Evolutionary conservation across 2,797 vertebrate species (phyloP).

Genomic region (Malurus splendens): DNA sequence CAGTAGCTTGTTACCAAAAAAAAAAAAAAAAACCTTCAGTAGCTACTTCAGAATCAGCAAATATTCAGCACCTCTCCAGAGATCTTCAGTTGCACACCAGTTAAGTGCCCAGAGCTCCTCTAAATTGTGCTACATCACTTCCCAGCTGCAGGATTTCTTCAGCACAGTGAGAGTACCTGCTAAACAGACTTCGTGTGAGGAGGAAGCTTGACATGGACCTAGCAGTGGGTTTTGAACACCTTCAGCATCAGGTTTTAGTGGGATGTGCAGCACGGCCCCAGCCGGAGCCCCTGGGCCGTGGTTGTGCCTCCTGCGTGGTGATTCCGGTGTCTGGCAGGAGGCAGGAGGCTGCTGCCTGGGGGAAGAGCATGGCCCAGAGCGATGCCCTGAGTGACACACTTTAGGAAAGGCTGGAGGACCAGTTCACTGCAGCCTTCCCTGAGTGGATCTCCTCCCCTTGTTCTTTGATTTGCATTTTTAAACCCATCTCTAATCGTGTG

Average conservation of each 20-base stretch:
- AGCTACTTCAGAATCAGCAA: background rate
- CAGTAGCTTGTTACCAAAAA: background rate
- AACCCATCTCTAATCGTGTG: slow-evolving; percentile 2
- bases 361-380: background rate
- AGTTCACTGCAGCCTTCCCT: background rate
- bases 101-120: background rate
- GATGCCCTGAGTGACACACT: background rate
- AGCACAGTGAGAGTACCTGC: fast-evolving
- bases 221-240: background rate
- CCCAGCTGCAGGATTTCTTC: background rate
- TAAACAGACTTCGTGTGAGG: background rate
- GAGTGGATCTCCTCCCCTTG: background rate
- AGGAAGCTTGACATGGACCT: background rate
- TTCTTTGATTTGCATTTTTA: slow-evolving; percentile 49
- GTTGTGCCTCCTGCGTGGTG: background rate
- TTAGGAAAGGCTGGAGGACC: background rate
- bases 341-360: background rate
- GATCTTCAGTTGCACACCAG: background rate
- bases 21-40: background rate
- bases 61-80: background rate
- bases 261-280: background rate
- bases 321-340: background rate
- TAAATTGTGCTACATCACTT: background rate
- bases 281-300: fast-evolving
- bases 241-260: background rate